A percentile compares a stretch with the other conserved stretches of the same genome.
Evolutionary conservation across 1,140 invertebrate species (phyloP).

Genomic region (Aphaenogaster floridana): DNA sequence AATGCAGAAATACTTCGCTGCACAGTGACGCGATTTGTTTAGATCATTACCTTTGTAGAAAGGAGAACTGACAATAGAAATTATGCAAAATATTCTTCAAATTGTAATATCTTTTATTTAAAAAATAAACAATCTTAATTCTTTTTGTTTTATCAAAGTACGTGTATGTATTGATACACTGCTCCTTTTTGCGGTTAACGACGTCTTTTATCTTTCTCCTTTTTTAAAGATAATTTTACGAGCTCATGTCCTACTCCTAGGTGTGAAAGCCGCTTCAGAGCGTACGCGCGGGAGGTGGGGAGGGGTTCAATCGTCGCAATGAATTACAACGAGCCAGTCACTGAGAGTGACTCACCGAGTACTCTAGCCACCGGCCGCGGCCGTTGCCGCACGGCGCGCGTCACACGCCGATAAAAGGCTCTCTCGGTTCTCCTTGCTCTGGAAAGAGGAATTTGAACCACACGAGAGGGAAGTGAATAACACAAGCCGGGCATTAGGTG

Average conservation of each 20-base stretch:
- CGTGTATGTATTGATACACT: not conserved
- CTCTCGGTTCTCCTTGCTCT: constrained; percentile 23
- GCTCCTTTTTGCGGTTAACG: not conserved
- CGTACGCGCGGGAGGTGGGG: constrained; percentile 41
- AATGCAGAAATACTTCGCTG: not conserved
- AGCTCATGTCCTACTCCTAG: not conserved
- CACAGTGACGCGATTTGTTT: not conserved
- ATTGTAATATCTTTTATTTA: not conserved
- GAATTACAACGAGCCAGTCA: constrained; percentile 80
- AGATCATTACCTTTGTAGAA: not conserved
- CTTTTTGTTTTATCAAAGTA: not conserved
- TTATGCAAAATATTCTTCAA: not conserved
- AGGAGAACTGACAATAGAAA: not conserved
- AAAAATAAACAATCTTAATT: too few species aligned
- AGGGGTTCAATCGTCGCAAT: constrained; percentile 77
- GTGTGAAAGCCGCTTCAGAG: constrained; percentile 68
- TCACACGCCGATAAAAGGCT: constrained; percentile 53
- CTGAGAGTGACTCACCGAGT: constrained; percentile 72
- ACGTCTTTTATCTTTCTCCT: not conserved
- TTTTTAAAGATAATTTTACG: not conserved
- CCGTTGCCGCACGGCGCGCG: constrained; percentile 45
- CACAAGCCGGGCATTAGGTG: constrained; percentile 18
- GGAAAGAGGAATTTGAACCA: constrained; percentile 66
- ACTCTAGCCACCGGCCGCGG: constrained; percentile 54
- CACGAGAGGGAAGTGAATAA: constrained; percentile 49